phyloP scores from a whole-genome alignment of 37 sponge, comb jelly and placozoan species.

The Oopsacas minuta region DNA sequence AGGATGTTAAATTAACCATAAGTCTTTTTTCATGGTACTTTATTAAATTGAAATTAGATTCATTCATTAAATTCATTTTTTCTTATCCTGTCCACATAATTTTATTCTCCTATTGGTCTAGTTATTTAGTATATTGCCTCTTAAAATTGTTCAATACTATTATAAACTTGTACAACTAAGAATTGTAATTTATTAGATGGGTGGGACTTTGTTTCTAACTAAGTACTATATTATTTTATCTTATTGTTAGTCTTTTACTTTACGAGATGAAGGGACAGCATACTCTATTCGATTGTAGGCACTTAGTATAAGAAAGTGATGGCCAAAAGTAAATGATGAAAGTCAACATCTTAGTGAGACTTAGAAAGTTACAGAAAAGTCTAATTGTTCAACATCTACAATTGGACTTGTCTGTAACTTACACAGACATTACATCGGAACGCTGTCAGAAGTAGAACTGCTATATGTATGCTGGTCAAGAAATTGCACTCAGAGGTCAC shows the following conservation, averaged over 20 bases:
- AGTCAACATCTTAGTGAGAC: not conserved
- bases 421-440: slow-evolving; percentile 43
- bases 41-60: not conserved
- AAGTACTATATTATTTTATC: not conserved
- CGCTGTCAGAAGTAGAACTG: slow-evolving; percentile 40
- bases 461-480: slow-evolving; percentile 44
- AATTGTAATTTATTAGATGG: not conserved
- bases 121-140: not conserved
- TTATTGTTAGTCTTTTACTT: not conserved
- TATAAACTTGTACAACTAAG: not conserved
- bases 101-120: not conserved
- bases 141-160: not conserved
- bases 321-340: not conserved
- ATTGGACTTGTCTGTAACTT: no score
- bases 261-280: not conserved
- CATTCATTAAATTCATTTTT: not conserved
- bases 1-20: not conserved
- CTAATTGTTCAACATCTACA: not conserved
- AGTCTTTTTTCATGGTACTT: not conserved
- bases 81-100: not conserved
- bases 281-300: not conserved
- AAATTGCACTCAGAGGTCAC: slow-evolving; percentile 49
- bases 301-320: not conserved
- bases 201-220: not conserved
- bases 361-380: not conserved